Evolutionary conservation across 1,140 invertebrate genomes (phyloP), one percentile per base, ranked within the genome.

Genomic region (Nixonia krombeini): DNA sequence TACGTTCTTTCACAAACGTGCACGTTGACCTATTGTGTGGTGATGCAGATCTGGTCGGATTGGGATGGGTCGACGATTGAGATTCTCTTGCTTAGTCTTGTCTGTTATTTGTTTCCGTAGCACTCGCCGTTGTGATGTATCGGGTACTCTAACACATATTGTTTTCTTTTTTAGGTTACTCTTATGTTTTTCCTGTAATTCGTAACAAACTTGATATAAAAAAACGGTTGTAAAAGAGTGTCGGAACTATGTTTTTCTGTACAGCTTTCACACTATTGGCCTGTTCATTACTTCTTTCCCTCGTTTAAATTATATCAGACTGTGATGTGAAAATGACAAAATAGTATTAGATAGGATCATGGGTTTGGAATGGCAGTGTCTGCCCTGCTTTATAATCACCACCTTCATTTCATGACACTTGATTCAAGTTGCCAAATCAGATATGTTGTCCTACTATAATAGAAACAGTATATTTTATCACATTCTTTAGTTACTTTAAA

Each of bases 281-380:
- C n/a, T 37, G 5, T 21, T 21, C 21, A 6, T 21, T 37, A 5
- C 12, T 13, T 37, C 33, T 12, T 37, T 37, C 15, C 15, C 2
- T 9, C 10, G 10, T 31, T 31, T 31, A 4, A n/a, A 31, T 31
- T 31, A 31, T 9, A 9, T 12, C 8, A 9, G 29, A 31, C n/a
- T n/a, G 21, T 21, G 21, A 21, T 21, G 21, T 31, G 8, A 31
- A 12, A 12, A 4, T 2, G 8, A 31, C 10, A 31, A 42, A 42
- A 42, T n/a, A n/a, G n/a, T n/a, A 42, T 18, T 10, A 6, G 12
- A 42, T 15, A 23, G 21, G 40, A 21, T 18, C 40, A 21, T 42
- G 21, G 40, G 18, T 42, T 42, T 1, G 21, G 40, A 42, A 42
- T 42, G n/a, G n/a, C n/a, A n/a, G n/a, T 42, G 40, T 42, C 40